Evolutionary conservation across 2,113 vertebrate genomes (phyloP).

Genomic region (Noturus placidus): DNA sequence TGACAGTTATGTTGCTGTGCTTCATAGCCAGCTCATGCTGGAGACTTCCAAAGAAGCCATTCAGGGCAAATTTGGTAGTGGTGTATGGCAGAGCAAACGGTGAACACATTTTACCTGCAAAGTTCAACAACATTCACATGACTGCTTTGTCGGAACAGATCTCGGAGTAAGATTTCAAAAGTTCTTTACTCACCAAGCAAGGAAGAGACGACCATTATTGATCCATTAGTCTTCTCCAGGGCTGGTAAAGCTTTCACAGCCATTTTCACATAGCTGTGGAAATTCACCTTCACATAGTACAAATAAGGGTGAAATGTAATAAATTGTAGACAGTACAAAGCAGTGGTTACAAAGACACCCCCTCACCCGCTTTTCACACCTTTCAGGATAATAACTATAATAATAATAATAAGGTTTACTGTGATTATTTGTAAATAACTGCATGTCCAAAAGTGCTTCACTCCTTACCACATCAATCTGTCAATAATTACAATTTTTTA

Average conservation of each 20-base stretch:
- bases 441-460: not conserved
- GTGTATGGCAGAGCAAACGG: conserved; percentile 77
- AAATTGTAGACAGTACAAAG: conserved; percentile 8
- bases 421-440: not conserved
- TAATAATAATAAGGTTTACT: too few species aligned
- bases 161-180: not conserved
- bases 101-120: conserved; percentile 72
- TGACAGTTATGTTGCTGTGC: conserved; percentile 76
- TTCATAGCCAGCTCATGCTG: conserved; percentile 80
- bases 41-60: conserved; percentile 81
- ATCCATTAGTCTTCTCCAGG: conserved; percentile 76
- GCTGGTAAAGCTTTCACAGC: conserved; percentile 74
- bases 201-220: conserved; percentile 82
- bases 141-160: not conserved
- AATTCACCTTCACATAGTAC: conserved; percentile 78
- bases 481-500: not conserved
- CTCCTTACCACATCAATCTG: not conserved
- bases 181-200: conserved; percentile 71
- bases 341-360: not conserved
- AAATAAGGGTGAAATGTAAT: not conserved
- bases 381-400: not conserved
- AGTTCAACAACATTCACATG: conserved; percentile 3
- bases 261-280: conserved; percentile 82
- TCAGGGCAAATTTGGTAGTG: conserved; percentile 82
- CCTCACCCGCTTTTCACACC: not conserved